These are phyloP conservation scores for Branchellion lobata DNA, from an alignment of 2,888 invertebrate genomes.

Conservation along the genomic window DNA sequence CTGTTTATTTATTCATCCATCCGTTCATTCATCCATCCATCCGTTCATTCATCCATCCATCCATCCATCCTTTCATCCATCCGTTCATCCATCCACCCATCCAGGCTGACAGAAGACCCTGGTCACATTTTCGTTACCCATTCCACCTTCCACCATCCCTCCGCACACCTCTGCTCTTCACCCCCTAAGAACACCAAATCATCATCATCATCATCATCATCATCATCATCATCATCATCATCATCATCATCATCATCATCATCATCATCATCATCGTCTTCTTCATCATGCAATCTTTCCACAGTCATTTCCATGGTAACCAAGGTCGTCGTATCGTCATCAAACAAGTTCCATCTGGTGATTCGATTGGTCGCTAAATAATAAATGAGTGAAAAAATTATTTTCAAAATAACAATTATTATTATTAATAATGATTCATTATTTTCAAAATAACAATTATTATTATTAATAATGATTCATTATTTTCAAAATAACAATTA, in stretches of 20 bases:
- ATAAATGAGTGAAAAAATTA: neutral
- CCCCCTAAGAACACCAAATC: too few relatives aligned
- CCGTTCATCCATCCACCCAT: too few relatives aligned
- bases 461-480: too few relatives aligned
- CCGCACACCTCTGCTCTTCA: too few relatives aligned
- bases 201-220: too few relatives aligned
- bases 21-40: too few relatives aligned
- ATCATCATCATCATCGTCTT: slow-evolving; percentile 1
- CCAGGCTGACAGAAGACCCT: neutral
- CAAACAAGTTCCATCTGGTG: neutral
- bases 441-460: too few relatives aligned
- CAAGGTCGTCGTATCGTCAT: neutral
- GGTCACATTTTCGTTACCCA: neutral
- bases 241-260: slow-evolving; percentile 7
- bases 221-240: slow-evolving; percentile 2
- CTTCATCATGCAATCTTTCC: neutral
- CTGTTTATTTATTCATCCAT: neutral
- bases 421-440: too few relatives aligned
- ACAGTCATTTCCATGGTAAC: neutral
- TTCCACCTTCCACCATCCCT: too few relatives aligned
- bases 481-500: too few relatives aligned
- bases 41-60: too few relatives aligned
- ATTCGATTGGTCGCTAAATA: neutral
- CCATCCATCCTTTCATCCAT: too few relatives aligned
- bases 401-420: neutral